These are phyloP conservation scores for Erebia ligea DNA, from an alignment of 2,888 invertebrate genomes.

Conservation along the genomic window DNA sequence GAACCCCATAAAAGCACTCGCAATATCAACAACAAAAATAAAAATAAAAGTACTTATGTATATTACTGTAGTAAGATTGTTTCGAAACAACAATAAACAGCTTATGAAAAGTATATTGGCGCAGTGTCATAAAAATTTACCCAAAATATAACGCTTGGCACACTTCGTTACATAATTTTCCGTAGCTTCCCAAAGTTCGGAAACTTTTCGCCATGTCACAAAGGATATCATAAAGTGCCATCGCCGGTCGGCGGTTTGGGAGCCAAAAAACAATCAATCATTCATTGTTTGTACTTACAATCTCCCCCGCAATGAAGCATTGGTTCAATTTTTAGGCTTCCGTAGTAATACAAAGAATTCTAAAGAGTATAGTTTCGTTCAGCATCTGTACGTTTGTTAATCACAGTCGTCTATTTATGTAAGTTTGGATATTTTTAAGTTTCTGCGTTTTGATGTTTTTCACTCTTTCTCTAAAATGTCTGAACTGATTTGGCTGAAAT, in stretches of 20 bases:
- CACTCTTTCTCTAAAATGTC: no score
- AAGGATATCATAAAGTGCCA: slow-evolving; percentile 38
- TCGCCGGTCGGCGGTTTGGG: slow-evolving; percentile 28
- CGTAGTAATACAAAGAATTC: no score
- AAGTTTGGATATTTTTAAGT: no score
- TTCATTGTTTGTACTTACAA: slow-evolving; percentile 32
- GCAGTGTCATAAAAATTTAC: slow-evolving; percentile 31
- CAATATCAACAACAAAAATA: no score
- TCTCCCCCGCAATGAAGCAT: slow-evolving; percentile 17
- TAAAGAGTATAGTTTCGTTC: no score
- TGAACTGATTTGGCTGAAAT: no score
- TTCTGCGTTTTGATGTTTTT: no score
- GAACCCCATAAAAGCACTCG: no score
- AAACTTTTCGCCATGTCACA: slow-evolving; percentile 37
- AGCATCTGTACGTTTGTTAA: no score
- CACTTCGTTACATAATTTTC: slow-evolving; percentile 33
- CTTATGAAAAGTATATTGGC: slow-evolving; percentile 25
- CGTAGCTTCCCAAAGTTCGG: slow-evolving; percentile 32
- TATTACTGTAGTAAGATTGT: neutral
- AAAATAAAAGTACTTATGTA: no score
- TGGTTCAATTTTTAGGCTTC: slow-evolving; percentile 8
- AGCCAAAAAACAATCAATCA: slow-evolving; percentile 35
- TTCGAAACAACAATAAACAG: slow-evolving; percentile 20
- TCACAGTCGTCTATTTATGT: no score
- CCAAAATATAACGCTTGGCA: slow-evolving; percentile 23